Base-by-base conservation (phyloP, 2,797 vertebrate species). In the Brachyrhaphis roseni region DNA sequence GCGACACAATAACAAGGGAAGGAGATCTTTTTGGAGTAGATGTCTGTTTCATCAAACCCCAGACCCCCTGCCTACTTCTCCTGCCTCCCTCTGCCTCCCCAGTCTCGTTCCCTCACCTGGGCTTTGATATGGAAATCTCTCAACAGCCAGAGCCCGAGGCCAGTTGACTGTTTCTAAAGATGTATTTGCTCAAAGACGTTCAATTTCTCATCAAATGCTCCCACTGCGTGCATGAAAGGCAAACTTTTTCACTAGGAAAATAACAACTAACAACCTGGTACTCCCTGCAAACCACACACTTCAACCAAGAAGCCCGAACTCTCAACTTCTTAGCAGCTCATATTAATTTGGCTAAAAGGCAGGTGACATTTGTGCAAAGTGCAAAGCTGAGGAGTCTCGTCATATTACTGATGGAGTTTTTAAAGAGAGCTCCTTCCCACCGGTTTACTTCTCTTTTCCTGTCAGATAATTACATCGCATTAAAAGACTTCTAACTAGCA, bases 91-190 rank as follows among this genome's bases (percentile, higher is more conserved):
- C 82, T 81, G 47, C 79, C 79, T 78, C 84, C 75, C 76, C 81
- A 75, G 82, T 84, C 85, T 91, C 74, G 53, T 86, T 87, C 88
- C 79, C 92, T 93, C 90, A 95, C 95, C 94, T 94, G 91, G 93
- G 92, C 91, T 95, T 95, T 95, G 93, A 96, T 94, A 95, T 95
- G 93, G 93, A 95, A 94, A 95, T 95, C 86, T 89, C 86, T 90
- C 87, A 87, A 86, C 88, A 93, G 90, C 92, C 88, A 87, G 82
- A 91, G 87, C 91, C 90, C 4, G 78, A 89, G 89, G 91, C 93
- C 86, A 93, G 91, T 82, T 91, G 93, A 92, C 92, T 89, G 88
- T 92, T 93, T 94, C 90, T 92, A 94, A 92, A 92, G 91, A 93
- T 88, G 87, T 93, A 91, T 93, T 94, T 94, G 93, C 89, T 93